Conservation (phyloP, 1,140 invertebrate species). For the Lordiphosa collinella region DNA sequence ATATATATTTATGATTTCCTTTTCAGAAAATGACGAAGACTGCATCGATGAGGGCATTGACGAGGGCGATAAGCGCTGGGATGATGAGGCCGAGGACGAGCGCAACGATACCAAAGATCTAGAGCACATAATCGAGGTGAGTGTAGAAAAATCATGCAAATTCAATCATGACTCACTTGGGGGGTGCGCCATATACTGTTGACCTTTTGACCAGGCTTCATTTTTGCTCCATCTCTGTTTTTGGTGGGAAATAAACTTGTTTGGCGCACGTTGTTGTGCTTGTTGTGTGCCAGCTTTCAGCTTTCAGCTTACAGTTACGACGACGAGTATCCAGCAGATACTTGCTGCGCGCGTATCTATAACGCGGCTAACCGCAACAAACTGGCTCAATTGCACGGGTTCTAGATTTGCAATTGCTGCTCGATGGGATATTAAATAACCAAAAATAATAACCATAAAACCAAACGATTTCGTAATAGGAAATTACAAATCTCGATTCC, state of each 20-base stretch:
- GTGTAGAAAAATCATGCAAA: constrained; percentile 11
- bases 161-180: not conserved
- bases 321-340: constrained; percentile 39
- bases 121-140: constrained; percentile 78
- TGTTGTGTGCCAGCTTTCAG: no score
- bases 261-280: constrained; percentile 55
- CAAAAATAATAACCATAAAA: constrained; percentile 57
- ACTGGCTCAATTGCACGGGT: constrained; percentile 41
- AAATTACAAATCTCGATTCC: constrained; percentile 36
- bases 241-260: constrained; percentile 55
- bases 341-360: constrained; percentile 56
- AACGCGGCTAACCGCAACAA: constrained; percentile 67
- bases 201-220: constrained; percentile 68
- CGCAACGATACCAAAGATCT: constrained; percentile 78
- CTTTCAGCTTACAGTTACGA: constrained; percentile 39
- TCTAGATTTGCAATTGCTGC: constrained; percentile 58
- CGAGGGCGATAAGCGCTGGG: constrained; percentile 80
- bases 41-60: constrained; percentile 93
- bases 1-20: not conserved
- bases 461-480: constrained; percentile 66
- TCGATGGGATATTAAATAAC: constrained; percentile 65
- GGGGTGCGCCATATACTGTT: constrained; percentile 26
- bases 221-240: constrained; percentile 17
- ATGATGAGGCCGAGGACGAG: constrained; percentile 82
- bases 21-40: constrained; percentile 90